A percentile compares a stretch with the other conserved stretches of the same genome.
Conservation (phyloP, 2,113 vertebrate species). For the Saiga tatarica region DNA sequence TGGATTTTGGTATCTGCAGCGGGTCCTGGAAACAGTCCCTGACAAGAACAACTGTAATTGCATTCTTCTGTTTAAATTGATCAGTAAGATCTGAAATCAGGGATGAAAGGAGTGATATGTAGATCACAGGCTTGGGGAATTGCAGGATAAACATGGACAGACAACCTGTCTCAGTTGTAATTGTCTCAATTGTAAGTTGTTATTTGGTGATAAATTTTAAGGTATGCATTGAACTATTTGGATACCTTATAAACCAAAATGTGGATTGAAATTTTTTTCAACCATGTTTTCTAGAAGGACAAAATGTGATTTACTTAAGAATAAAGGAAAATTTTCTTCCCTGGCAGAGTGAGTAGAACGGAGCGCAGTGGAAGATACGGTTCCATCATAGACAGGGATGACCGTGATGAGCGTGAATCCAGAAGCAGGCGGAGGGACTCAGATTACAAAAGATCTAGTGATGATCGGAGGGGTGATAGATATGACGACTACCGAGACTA, state of each 20-base stretch:
- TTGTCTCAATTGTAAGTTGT: not conserved
- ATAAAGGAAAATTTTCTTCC: slow-evolving; percentile 39
- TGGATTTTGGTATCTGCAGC: not conserved
- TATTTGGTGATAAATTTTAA: not conserved
- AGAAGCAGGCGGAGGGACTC: slow-evolving; percentile 90
- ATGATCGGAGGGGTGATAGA: slow-evolving; percentile 91
- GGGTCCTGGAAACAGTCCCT: not conserved
- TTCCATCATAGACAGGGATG: slow-evolving; percentile 91
- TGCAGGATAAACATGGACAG: not conserved
- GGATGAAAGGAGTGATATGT: not conserved
- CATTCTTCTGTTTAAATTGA: not conserved
- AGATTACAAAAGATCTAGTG: slow-evolving; percentile 90
- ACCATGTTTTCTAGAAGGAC: not conserved
- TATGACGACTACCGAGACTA: slow-evolving; percentile 93
- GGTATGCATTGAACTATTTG: not conserved
- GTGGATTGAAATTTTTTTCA: not conserved
- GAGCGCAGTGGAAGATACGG: slow-evolving; percentile 96
- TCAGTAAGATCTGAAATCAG: not conserved
- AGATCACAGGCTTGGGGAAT: not conserved
- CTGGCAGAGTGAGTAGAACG: slow-evolving; percentile 91
- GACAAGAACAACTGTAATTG: not conserved
- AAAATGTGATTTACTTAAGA: not conserved
- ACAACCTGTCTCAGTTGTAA: not conserved
- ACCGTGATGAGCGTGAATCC: slow-evolving; percentile 89
- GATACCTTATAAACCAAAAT: not conserved